A percentile compares a stretch with the other conserved stretches of the same genome.
Evolutionary conservation across 2,888 invertebrate species (phyloP).

Genomic region (Galerucella nymphaeae): DNA sequence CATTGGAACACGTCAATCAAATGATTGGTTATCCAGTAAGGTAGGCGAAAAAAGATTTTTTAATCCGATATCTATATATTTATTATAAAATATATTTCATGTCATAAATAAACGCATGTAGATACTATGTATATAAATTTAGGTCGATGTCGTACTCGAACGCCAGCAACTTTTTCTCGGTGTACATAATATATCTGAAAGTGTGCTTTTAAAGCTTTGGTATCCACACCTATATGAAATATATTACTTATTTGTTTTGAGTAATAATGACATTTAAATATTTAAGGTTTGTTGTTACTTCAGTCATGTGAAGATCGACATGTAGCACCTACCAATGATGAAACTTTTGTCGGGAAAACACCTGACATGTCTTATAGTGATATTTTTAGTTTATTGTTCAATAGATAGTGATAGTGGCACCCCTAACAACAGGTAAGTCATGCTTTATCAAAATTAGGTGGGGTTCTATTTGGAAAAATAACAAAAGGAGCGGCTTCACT

Average conservation of each 20-base stretch:
- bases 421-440: conserved; percentile 47
- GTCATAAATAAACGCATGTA: too few relatives aligned
- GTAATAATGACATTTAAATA: conserved; percentile 37
- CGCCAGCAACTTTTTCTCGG: neutral
- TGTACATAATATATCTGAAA: neutral
- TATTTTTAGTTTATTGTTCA: conserved; percentile 47
- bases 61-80: neutral
- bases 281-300: conserved; percentile 39
- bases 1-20: too few relatives aligned
- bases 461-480: conserved; percentile 24
- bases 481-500: conserved; percentile 19
- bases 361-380: conserved; percentile 41
- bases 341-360: conserved; percentile 45
- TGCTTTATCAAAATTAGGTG: conserved; percentile 22
- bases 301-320: conserved; percentile 46
- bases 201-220: conserved; percentile 7
- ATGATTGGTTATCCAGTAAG: too few relatives aligned
- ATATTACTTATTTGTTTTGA: conserved; percentile 39
- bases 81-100: too few relatives aligned
- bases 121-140: neutral
- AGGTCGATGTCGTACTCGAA: neutral
- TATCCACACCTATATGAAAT: conserved; percentile 26
- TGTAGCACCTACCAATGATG: conserved; percentile 50
- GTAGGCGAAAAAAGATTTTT: too few relatives aligned
- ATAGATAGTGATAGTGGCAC: conserved; percentile 44